A percentile compares a stretch with the other conserved stretches of the same genome.
Conservation (phyloP, 2,888 invertebrate genomes). For the Epinotia demarniana region DNA sequence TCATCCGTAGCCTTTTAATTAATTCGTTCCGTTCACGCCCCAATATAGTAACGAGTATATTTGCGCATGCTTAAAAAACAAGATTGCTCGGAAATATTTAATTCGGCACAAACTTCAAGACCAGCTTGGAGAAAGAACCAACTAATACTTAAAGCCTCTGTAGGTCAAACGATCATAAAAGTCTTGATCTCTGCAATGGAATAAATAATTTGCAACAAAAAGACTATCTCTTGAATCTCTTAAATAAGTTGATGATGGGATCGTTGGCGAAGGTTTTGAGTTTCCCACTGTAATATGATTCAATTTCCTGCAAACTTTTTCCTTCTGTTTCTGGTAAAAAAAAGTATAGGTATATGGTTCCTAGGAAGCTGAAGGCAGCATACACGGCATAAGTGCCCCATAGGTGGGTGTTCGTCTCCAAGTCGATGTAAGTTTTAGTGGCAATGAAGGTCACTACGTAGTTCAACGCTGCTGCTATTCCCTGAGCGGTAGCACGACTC, state of each 20-base stretch:
- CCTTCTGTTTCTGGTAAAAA: constrained; percentile 85
- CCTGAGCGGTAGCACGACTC: constrained; percentile 82
- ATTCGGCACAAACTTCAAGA: constrained; percentile 12
- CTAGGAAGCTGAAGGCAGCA: constrained; percentile 73
- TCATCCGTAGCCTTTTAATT: neutral
- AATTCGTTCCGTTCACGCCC: constrained; percentile 4
- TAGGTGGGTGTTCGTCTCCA: constrained; percentile 72
- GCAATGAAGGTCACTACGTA: constrained; percentile 81
- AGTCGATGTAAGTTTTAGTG: constrained; percentile 81
- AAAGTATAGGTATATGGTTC: constrained; percentile 80
- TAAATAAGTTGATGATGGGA: constrained; percentile 70
- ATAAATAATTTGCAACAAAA: constrained; percentile 45
- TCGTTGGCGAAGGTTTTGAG: constrained; percentile 74
- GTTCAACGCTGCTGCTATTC: constrained; percentile 80
- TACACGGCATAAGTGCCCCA: constrained; percentile 82
- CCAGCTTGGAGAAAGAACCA: constrained; percentile 13
- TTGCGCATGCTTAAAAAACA: neutral
- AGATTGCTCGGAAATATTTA: neutral
- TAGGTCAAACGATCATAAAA: constrained; percentile 39
- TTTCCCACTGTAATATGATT: constrained; percentile 72
- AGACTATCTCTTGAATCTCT: constrained; percentile 60
- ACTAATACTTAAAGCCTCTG: constrained; percentile 19
- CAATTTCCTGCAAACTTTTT: constrained; percentile 79
- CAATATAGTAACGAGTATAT: neutral
- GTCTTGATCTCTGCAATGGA: constrained; percentile 44